These are phyloP conservation scores for Microvelia longipes DNA, from an alignment of 1,140 invertebrate species.

Conservation along the genomic window DNA sequence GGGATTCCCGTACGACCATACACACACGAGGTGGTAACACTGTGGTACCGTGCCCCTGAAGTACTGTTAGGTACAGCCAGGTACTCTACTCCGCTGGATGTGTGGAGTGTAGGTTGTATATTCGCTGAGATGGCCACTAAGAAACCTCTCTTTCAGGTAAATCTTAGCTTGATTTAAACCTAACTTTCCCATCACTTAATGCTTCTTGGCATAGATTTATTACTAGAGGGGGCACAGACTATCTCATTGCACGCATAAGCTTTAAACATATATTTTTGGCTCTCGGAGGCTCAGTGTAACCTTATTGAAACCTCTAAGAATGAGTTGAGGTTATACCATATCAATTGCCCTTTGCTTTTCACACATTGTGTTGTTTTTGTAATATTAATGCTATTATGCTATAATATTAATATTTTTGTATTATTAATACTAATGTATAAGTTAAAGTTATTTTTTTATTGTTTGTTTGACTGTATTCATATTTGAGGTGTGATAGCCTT, in stretches of 20 bases:
- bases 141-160: not conserved
- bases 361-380: too few relatives aligned
- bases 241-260: not conserved
- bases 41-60: conserved; percentile 95
- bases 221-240: too few relatives aligned
- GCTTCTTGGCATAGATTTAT: not conserved
- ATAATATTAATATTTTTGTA: too few relatives aligned
- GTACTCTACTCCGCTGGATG: conserved; percentile 78
- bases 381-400: too few relatives aligned
- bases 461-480: too few relatives aligned
- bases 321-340: too few relatives aligned
- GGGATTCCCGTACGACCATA: conserved; percentile 67
- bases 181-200: not conserved
- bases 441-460: too few relatives aligned
- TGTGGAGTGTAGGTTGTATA: conserved; percentile 94
- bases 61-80: conserved; percentile 78
- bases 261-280: not conserved
- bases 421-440: too few relatives aligned
- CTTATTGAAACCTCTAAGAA: too few relatives aligned
- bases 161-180: not conserved
- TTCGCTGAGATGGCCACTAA: conserved; percentile 73
- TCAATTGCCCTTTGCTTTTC: too few relatives aligned
- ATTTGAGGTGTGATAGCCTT: too few relatives aligned
- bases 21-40: conserved; percentile 87
- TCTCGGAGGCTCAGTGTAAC: too few relatives aligned